Base-by-base conservation (phyloP, 2,113 vertebrate species). In the Mormyrus lacerda region DNA sequence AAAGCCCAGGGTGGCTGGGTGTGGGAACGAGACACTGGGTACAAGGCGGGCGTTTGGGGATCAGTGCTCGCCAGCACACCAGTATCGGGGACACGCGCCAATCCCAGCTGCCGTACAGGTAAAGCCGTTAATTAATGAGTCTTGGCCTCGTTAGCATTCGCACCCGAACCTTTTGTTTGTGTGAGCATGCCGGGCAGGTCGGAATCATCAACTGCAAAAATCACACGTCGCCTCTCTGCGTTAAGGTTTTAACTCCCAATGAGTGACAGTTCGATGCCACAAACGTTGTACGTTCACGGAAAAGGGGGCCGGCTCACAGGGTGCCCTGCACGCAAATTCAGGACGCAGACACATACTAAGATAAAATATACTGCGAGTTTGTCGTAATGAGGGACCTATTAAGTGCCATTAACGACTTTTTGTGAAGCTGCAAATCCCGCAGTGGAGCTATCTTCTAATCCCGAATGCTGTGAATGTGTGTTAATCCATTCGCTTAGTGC, bases 381-480 rank as follows among this genome's bases (percentile, higher is more conserved):
- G 48, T n/a, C 19, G 82, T 24, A 84, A 47, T 13, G 21, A 84
- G 87, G n/a, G 11, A 39, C 39, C n/a, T 27, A 61, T 85, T 45
- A n/a, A 5, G 3, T 82, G 9, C 35, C 79, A 89, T 85, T 84
- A 83, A 89, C 17, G 53, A 89, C 21, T 89, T 79, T 83, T n/a
- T 7, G 24, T 19, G 51, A 84, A 61, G 35, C 58, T 44, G 5
- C n/a, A 61, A 85, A 85, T 31, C 48, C 31, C 19, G 8, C 19
- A 8, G 13, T 44, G 88, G 24, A 2, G 21, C 42, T 82, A 47
- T 84, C 88, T n/a, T 79, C 13, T 53, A 39, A 58, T 44, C 79
- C 73, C 27, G 48, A 82, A 73, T 83, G 19, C 31, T 8, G 73
- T 55, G 48, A 42, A 24, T 73, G 69, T 42, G 35, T 11, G 11